phyloP scores from a whole-genome alignment of 2,888 invertebrate genomes.

The Drosophila antonietae region DNA sequence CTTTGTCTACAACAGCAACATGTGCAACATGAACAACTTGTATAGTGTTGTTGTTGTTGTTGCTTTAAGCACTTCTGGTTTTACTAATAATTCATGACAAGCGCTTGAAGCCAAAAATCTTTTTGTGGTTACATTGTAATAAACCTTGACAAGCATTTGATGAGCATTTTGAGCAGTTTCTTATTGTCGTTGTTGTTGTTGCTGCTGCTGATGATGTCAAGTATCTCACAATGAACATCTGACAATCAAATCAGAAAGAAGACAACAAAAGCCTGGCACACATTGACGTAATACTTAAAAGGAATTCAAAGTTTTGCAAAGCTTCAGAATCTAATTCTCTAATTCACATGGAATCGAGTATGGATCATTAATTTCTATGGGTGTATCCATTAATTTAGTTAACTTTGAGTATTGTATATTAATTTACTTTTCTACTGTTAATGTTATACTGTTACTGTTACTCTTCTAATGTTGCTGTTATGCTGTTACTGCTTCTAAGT shows the following conservation, averaged over 20 bases:
- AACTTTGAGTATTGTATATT: neutral
- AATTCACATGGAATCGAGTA: neutral
- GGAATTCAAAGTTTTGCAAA: slow-evolving; percentile 7
- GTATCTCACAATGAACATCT: slow-evolving; percentile 54
- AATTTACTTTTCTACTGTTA: neutral
- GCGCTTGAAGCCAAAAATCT: slow-evolving; percentile 70
- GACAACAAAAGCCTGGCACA: neutral
- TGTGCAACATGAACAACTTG: slow-evolving; percentile 54
- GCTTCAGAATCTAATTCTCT: neutral
- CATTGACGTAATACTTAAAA: slow-evolving; percentile 31
- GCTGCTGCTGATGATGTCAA: slow-evolving; percentile 66
- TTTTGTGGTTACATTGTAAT: slow-evolving; percentile 78
- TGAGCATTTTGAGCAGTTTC: slow-evolving; percentile 38
- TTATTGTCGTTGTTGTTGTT: slow-evolving; percentile 23
- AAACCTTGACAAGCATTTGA: slow-evolving; percentile 77
- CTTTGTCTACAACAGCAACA: slow-evolving; percentile 68
- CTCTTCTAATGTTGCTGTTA: neutral
- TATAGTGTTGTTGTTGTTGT: slow-evolving; percentile 40
- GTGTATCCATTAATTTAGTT: neutral
- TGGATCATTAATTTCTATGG: neutral
- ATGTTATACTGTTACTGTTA: neutral
- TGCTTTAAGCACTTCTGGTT: slow-evolving; percentile 58
- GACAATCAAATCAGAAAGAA: slow-evolving; percentile 28
- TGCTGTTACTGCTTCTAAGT: neutral
- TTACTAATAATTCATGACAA: slow-evolving; percentile 79